phyloP scores from a whole-genome alignment of 2,888 invertebrate genomes.

The Bembecia ichneumoniformis region DNA sequence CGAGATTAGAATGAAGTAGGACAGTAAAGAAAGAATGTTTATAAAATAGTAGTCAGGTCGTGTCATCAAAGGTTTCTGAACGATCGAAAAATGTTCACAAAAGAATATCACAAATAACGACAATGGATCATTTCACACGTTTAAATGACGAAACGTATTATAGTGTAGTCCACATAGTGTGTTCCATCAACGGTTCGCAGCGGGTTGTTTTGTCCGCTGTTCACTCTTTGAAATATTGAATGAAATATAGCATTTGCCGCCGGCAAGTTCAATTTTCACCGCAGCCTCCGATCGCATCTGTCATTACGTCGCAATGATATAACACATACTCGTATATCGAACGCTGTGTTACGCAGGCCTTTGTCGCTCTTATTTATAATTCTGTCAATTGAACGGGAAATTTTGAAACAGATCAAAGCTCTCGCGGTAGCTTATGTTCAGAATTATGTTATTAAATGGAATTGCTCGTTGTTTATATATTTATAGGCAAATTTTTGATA shows the following conservation, averaged over 20 bases:
- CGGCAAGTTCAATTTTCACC: conserved; percentile 38
- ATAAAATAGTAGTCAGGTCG: no score
- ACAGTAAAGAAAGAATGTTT: no score
- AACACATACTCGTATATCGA: conserved; percentile 3
- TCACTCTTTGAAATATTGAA: conserved; percentile 44
- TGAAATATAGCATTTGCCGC: conserved; percentile 34
- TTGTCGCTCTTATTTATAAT: conserved; percentile 33
- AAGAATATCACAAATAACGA: background rate
- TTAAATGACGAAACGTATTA: background rate
- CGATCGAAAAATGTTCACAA: no score
- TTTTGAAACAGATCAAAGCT: conserved; percentile 5
- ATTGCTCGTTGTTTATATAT: no score
- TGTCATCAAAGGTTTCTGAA: no score
- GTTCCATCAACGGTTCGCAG: conserved; percentile 45
- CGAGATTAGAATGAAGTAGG: no score
- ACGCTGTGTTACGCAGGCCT: conserved; percentile 19
- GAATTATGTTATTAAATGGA: no score
- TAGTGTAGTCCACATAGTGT: background rate
- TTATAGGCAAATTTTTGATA: no score
- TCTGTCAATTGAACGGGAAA: background rate
- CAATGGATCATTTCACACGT: background rate
- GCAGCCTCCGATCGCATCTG: conserved; percentile 37
- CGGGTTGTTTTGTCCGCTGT: conserved; percentile 46
- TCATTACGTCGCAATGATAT: conserved; percentile 32
- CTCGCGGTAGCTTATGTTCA: no score